Base-by-base conservation (phyloP, 2,797 vertebrate species). In the Acipenser transmontanus region DNA sequence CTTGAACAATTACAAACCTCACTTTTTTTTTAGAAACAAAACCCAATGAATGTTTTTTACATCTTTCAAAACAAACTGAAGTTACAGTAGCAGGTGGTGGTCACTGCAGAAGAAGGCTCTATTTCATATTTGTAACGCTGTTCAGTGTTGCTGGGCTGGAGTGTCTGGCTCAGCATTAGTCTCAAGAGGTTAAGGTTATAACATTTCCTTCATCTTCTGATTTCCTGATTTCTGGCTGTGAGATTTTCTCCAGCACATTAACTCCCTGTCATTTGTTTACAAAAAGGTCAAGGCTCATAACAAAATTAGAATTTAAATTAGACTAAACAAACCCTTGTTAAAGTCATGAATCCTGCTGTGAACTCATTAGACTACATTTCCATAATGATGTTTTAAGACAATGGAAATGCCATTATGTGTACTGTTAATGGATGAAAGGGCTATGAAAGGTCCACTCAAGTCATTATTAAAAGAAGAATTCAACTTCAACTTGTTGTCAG, bases 241-340 rank as follows among this genome's bases (percentile, higher is more conserved):
- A n/a, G 7, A 12, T 61, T 6, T 61, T 12, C 7, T 34, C 34
- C 34, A 8, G 13, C 20, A 17, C 17, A 20, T 61, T 34, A 61
- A 10, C 8, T 17, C 60, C 8, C 17, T 12, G 8, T 34, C 34
- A 6, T 61, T 61, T 61, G 17, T 61, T 61, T 61, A 34, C 80
- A 74, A 78, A 66, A 79, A 87, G 83, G 81, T 84, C 80, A 88
- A 82, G 78, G 77, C 68, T 69, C 70, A 78, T 81, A 81, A 83
- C 83, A 71, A 82, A 83, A 88, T 83, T 80, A 83, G 74, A 76
- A 56, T 72, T 72, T 71, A 69, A 82, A 84, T 83, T 83, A 76
- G 86, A 81, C 66, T 63, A 57, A 64, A 73, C 65, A 66, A 65
- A 81, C 34, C 68, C 77, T 81, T 76, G 80, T 81, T 77, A 80